These are phyloP conservation scores for Hydrochoerus hydrochaeris DNA, from an alignment of 2,113 vertebrate species.

Conservation along the genomic window DNA sequence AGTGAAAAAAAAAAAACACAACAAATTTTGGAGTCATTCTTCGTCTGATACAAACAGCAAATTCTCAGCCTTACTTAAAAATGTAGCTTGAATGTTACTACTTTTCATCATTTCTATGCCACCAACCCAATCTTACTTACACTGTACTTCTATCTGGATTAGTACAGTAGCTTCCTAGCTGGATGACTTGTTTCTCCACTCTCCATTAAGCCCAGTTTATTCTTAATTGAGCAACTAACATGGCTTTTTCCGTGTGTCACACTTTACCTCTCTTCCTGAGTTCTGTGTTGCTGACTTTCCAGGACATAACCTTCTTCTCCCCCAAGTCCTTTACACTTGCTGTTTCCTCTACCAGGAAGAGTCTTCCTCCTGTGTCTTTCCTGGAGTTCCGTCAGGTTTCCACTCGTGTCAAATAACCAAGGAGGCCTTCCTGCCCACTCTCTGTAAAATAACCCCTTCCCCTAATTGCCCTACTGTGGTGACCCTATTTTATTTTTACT, in stretches of 20 bases:
- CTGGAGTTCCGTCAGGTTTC: background rate
- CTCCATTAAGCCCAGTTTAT: background rate
- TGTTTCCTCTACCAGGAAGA: background rate
- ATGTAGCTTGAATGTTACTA: background rate
- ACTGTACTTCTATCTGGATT: background rate
- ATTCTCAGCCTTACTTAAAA: conserved; percentile 20
- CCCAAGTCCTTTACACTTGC: background rate
- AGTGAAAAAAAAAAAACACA: background rate
- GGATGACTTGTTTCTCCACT: background rate
- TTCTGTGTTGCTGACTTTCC: background rate
- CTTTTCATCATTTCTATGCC: background rate
- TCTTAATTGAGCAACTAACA: background rate
- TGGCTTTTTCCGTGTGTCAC: background rate
- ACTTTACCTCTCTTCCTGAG: too few species aligned
- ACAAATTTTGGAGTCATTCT: background rate
- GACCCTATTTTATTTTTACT: background rate
- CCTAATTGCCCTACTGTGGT: background rate
- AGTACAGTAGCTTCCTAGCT: background rate
- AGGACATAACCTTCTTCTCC: background rate
- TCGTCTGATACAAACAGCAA: background rate
- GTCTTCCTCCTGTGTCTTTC: background rate
- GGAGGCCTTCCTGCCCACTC: background rate
- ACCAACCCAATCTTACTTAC: background rate
- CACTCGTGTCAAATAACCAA: background rate
- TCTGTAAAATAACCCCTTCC: background rate